Percentiles rank a stretch among this genome's conserved stretches.
Conservation (phyloP, 2,888 invertebrate genomes). For the Blera fallax region DNA sequence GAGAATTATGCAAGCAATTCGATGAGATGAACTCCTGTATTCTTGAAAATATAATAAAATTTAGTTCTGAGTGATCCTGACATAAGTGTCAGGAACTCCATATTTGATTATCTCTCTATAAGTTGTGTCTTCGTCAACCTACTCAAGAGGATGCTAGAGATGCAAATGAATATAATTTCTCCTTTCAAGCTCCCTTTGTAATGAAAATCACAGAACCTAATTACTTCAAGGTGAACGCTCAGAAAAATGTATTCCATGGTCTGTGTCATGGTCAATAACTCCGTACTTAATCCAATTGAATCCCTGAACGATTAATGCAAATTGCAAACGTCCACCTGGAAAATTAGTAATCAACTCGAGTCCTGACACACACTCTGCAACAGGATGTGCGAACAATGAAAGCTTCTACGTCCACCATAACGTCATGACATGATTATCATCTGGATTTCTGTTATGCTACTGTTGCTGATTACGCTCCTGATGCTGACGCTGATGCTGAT, state of each 20-base stretch:
- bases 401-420: conserved; percentile 24
- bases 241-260: background rate
- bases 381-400: background rate
- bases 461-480: conserved; percentile 47
- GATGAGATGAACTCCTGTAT: background rate
- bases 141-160: no score
- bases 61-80: no score
- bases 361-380: conserved; percentile 14
- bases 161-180: no score
- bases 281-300: conserved; percentile 35
- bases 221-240: conserved; percentile 25
- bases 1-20: conserved; percentile 2
- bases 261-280: conserved; percentile 47
- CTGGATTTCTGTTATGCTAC: conserved; percentile 42
- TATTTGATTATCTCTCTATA: no score
- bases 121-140: no score
- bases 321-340: conserved; percentile 45
- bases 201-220: conserved; percentile 30
- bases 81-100: no score
- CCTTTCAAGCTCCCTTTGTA: background rate
- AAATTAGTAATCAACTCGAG: conserved; percentile 40
- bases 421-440: conserved; percentile 53
- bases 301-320: conserved; percentile 47
- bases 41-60: background rate
- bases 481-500: conserved; percentile 35